Percentiles rank a stretch among this genome's conserved stretches.
Conservation (phyloP, 2,113 vertebrate species). For the Crotophaga sulcirostris region DNA sequence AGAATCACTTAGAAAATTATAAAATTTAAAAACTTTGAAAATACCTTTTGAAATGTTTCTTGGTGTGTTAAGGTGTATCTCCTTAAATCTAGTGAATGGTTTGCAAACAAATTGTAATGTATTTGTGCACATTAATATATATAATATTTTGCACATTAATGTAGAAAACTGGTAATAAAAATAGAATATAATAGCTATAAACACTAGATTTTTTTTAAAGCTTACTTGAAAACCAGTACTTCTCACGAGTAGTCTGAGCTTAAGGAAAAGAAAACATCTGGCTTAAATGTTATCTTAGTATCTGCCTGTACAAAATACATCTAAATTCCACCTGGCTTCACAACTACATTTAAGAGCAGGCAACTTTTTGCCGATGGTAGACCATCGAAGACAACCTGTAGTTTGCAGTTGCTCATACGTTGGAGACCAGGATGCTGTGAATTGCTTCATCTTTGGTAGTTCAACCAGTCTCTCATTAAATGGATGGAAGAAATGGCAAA, state of each 20-base stretch:
- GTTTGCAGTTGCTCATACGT: not conserved
- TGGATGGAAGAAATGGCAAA: not conserved
- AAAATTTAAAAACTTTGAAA: not conserved
- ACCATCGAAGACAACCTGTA: not conserved
- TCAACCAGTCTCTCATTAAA: not conserved
- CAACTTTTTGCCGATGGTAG: not conserved
- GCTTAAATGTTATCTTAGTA: not conserved
- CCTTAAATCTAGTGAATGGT: too few species aligned
- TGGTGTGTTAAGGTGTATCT: not conserved
- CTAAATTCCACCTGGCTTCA: not conserved
- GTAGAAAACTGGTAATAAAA: not conserved
- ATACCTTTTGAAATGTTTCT: not conserved
- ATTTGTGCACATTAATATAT: not conserved
- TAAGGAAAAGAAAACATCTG: not conserved
- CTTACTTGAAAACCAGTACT: not conserved
- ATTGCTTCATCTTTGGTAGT: not conserved
- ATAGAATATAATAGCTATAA: not conserved
- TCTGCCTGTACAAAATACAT: not conserved
- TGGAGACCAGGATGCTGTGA: not conserved
- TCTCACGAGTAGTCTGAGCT: not conserved
- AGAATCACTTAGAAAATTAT: not conserved
- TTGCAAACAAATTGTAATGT: not conserved
- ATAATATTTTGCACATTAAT: not conserved
- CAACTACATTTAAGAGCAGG: not conserved
- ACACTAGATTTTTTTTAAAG: not conserved